phyloP scores from a whole-genome alignment of 2,888 invertebrate species.

The Cremastinae sp. region DNA sequence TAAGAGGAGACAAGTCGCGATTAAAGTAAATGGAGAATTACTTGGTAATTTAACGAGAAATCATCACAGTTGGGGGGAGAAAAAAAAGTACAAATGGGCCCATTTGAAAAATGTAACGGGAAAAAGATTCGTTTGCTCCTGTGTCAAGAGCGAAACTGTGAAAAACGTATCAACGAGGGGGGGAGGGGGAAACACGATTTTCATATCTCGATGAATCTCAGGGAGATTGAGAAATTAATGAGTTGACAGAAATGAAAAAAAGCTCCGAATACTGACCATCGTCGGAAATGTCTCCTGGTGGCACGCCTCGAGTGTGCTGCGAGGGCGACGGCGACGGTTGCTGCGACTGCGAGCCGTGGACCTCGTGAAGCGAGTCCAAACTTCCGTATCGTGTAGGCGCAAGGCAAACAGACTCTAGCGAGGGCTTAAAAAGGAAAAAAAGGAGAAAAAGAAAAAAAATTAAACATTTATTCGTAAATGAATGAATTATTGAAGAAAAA shows the following conservation, averaged over 20 bases:
- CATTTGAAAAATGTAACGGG: background rate
- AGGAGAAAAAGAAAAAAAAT: conserved; percentile 7
- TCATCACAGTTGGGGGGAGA: conserved; percentile 7
- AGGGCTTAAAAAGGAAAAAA: conserved; percentile 65
- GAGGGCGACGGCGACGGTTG: conserved; percentile 75
- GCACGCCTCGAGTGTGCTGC: conserved; percentile 72
- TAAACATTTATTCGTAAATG: background rate
- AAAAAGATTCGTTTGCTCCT: background rate
- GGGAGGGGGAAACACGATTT: no score
- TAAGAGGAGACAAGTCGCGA: conserved; percentile 30
- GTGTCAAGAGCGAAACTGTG: background rate
- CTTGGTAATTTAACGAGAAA: conserved; percentile 11
- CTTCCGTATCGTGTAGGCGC: conserved; percentile 81
- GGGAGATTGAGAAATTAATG: conserved; percentile 4
- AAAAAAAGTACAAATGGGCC: background rate
- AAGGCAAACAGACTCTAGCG: conserved; percentile 68
- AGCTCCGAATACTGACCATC: conserved; percentile 78
- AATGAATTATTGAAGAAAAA: conserved; percentile 8
- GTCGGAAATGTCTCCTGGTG: conserved; percentile 78
- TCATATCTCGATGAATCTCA: conserved; percentile 3
- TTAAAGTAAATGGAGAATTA: conserved; percentile 27
- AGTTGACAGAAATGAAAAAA: conserved; percentile 7
- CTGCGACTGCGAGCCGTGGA: conserved; percentile 69
- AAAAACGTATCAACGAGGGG: conserved; percentile 16
- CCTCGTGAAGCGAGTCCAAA: conserved; percentile 83